Evolutionary conservation across 2,797 vertebrate species (phyloP), one percentile per base, ranked within the genome.

Genomic region (Delichon dasypus): DNA sequence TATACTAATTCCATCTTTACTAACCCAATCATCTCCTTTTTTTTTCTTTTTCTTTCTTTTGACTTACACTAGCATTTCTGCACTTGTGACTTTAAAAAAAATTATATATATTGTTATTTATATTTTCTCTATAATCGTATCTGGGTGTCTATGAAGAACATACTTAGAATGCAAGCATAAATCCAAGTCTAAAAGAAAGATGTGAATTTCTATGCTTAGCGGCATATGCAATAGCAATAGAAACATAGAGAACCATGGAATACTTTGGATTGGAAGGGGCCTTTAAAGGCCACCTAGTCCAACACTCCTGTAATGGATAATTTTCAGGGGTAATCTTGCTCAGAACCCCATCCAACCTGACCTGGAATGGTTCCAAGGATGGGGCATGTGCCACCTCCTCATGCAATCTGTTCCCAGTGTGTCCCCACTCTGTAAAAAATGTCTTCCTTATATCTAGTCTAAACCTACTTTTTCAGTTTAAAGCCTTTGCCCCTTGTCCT

Each of bases 181-280:
- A 75, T 91, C 92, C 55, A 67, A 6, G 19, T 61, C 91, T 89
- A 71, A 95, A 89, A 75, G 61, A 83, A 93, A 91, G 20, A 50
- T 73, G 78, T 72, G 87, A 88, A 89, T 96, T 95, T 75, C 66
- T 94, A 30, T 65, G 73, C 61, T 94, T 47, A 61, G 67, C 91
- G 77, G 29, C 53, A 79, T 68, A 62, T 71, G 58, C 87, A 91
- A 32, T 30, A 95, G 48, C 22, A 38, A 73, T 55, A 67, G 77
- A 91, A 93, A 80, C 23, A 34, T 53, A 26, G 3, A 60, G 68
- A 53, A 26, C 22, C 25, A 60, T 16, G 19, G 17, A 30, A 51
- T 22, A 60, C 17, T 47, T 88, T 22, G 25, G 23, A 29, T 40
- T 66, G 25, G 60, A 72, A 44, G n/a, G 36, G 32, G 45, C 25